Percentiles rank a stretch among this genome's conserved stretches.
These are phyloP conservation scores for Gnathonemus echidnorhynchus DNA, from an alignment of 2,113 vertebrate species.

Conservation along the genomic window DNA sequence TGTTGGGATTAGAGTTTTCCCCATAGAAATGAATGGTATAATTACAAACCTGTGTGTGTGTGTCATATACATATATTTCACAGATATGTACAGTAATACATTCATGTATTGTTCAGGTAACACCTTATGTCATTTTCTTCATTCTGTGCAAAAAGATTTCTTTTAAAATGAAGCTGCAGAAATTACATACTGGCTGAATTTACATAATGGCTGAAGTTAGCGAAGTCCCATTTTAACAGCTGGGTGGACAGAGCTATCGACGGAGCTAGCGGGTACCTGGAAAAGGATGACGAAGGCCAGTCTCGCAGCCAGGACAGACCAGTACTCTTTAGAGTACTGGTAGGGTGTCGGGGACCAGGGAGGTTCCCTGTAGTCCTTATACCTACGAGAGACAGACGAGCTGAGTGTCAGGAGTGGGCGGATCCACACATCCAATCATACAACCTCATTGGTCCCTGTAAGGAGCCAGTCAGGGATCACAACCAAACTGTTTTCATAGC, in stretches of 20 bases:
- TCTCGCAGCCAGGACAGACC: conserved; percentile 83
- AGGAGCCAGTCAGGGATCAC: background rate
- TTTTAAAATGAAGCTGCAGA: background rate
- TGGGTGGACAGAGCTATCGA: background rate
- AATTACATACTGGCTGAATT: background rate
- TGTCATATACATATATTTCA: background rate
- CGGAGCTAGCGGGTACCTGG: conserved; percentile 66
- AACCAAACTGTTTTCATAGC: background rate
- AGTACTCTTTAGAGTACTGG: conserved; percentile 92
- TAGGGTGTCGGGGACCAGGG: conserved; percentile 81
- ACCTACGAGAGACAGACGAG: conserved; percentile 58
- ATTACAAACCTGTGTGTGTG: background rate
- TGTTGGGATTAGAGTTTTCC: no score
- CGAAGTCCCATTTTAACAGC: background rate
- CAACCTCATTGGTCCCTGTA: background rate
- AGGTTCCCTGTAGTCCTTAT: conserved; percentile 94
- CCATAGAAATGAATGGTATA: no score
- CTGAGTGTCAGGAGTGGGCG: background rate
- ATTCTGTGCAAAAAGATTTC: background rate
- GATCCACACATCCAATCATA: background rate
- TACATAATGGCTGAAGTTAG: background rate
- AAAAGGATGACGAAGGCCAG: conserved; percentile 93
- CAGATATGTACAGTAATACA: background rate
- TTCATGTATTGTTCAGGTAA: background rate
- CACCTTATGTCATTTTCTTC: background rate